Base-by-base conservation (phyloP, 2,797 vertebrate species). In the Hybognathus amarus region DNA sequence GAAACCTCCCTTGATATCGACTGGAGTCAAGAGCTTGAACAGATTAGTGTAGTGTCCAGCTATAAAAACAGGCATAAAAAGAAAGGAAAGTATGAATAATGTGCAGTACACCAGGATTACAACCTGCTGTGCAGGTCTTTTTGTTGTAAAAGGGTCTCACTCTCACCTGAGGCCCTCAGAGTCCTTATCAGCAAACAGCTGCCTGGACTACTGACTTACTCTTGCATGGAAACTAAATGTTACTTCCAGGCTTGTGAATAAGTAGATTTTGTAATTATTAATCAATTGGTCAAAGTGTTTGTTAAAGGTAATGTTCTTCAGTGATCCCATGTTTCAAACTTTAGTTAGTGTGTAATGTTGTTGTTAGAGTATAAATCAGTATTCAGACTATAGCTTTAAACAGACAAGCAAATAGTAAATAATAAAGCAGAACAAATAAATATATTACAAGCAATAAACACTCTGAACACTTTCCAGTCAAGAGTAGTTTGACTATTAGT, bases 41-140 rank as follows among this genome's bases (percentile, higher is more conserved):
- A 79, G 92, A 92, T 94, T 87, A 85, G 88, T 90, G 36, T 89
- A 89, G 83, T 91, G 91, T 92, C 92, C 95, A 96, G 95, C 96
- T 96, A 95, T 96, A 95, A 94, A 96, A 96, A 96, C 93, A 96
- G 85, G 67, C 91, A 87, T 89, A 79, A 61, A 82, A 83, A 86
- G 76, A 88, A 90, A 88, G 61, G 90, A 94, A 94, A 95, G 91
- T 91, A 92, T 94, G 93, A 94, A 93, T 94, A 91, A 94, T 91
- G 89, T 91, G 90, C 91, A 87, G 86, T 85, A 87, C 85, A 88
- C 91, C 83, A 88, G 85, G 78, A 89, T 91, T 90, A 89, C 80
- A 87, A 85, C 61, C 87, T 85, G 84, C 89, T 88, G 64, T 80
- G 69, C 85, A 86, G 79, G 87, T 89, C 79, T 83, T 85, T 90